phyloP scores from a whole-genome alignment of 1,140 invertebrate genomes.

The Bombus huntii region DNA sequence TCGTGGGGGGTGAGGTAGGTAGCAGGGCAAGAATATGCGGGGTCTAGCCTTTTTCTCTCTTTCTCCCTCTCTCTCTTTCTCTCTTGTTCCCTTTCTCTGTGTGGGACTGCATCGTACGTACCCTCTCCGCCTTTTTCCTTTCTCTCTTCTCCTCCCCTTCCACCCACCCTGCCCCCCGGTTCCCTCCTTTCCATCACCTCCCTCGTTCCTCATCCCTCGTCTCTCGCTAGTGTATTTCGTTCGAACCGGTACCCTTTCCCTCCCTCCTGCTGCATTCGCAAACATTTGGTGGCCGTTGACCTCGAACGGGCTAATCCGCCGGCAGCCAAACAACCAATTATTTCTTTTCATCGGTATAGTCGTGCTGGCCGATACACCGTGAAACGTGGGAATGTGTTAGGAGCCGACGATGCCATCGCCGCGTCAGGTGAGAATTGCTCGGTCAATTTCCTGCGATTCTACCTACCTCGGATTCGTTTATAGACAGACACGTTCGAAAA shows the following conservation, averaged over 20 bases:
- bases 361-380: constrained; percentile 52
- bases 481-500: background rate
- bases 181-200: constrained; percentile 3
- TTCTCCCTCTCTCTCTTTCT: constrained; percentile 31
- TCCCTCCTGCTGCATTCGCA: constrained; percentile 73
- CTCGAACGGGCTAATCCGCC: constrained; percentile 78
- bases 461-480: too few species aligned
- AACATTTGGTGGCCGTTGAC: constrained; percentile 81
- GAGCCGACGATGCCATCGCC: constrained; percentile 15
- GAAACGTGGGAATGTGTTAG: constrained; percentile 62
- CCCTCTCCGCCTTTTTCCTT: constrained; percentile 18
- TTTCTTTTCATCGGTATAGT: constrained; percentile 71
- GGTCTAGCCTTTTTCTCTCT: constrained; percentile 32
- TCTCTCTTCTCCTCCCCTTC: background rate
- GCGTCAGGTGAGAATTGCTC: constrained; percentile 59
- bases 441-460: constrained; percentile 40
- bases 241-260: constrained; percentile 65
- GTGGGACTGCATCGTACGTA: background rate
- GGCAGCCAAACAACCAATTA: constrained; percentile 78
- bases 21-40: constrained; percentile 53
- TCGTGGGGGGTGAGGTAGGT: constrained; percentile 42
- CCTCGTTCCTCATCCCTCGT: constrained; percentile 45
- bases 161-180: background rate
- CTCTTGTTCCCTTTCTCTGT: constrained; percentile 5
- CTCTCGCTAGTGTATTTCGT: constrained; percentile 36